A percentile compares a stretch with the other conserved stretches of the same genome.
phyloP scores from a whole-genome alignment of 2,113 vertebrate genomes.

The Crocuta crocuta region DNA sequence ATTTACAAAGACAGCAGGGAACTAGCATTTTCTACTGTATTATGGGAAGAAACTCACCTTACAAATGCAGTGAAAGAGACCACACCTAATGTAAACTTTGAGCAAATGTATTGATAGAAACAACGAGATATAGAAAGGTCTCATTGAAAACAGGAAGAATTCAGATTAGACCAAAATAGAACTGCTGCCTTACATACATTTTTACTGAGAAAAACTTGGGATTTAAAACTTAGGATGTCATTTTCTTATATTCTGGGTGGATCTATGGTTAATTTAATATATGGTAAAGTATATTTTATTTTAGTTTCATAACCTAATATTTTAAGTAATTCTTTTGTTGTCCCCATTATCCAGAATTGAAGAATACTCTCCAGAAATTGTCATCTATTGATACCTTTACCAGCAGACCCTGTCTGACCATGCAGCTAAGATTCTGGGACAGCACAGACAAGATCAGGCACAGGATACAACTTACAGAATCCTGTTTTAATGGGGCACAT shows the following conservation, averaged over 20 bases:
- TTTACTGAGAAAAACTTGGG: not conserved
- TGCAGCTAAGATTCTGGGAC: not conserved
- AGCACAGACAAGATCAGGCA: not conserved
- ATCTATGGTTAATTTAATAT: not conserved
- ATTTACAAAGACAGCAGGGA: not conserved
- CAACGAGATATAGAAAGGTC: not conserved
- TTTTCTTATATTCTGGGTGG: not conserved
- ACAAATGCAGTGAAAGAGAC: conserved; percentile 30
- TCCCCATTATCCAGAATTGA: not conserved
- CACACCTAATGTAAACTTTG: not conserved
- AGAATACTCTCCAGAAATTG: not conserved
- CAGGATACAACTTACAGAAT: not conserved
- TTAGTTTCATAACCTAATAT: not conserved
- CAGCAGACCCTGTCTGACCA: not conserved
- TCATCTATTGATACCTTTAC: not conserved
- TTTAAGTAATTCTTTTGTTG: not conserved
- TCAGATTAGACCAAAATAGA: not conserved
- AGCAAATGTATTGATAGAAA: conserved; percentile 9
- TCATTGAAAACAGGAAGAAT: not conserved
- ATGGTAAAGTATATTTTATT: not conserved
- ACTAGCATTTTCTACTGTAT: not conserved
- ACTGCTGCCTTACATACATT: not conserved
- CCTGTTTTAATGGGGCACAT: not conserved
- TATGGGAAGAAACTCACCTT: conserved; percentile 10
- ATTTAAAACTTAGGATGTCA: not conserved